Evolutionary conservation across 2,113 vertebrate genomes (phyloP).

Genomic region (Campylomormyrus tamandua): DNA sequence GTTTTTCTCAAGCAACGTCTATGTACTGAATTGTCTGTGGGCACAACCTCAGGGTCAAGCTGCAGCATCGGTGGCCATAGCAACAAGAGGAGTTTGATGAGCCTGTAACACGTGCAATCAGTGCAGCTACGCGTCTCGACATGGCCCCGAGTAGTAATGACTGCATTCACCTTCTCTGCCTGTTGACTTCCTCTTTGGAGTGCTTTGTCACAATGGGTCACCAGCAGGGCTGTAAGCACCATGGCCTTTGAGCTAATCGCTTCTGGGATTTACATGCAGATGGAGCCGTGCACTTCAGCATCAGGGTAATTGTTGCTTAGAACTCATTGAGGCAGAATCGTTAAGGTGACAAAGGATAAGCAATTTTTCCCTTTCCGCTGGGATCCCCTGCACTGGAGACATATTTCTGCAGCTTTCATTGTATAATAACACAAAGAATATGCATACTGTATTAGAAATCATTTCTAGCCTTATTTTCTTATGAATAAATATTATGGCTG

Average conservation of each 20-base stretch:
- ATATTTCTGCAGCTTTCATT: neutral
- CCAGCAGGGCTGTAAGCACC: neutral
- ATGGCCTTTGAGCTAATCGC: constrained; percentile 7
- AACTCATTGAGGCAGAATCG: neutral
- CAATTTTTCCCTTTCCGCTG: neutral
- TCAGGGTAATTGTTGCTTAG: neutral
- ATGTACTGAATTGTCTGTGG: neutral
- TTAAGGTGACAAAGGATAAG: neutral
- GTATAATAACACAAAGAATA: neutral
- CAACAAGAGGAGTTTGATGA: neutral
- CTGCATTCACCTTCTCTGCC: neutral
- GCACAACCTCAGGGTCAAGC: neutral
- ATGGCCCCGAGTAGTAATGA: neutral
- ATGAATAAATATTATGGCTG: constrained; percentile 11
- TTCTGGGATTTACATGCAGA: constrained; percentile 9
- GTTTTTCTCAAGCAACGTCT: neutral
- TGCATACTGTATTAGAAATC: neutral
- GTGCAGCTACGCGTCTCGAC: neutral
- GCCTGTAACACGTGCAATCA: neutral
- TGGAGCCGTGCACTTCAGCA: neutral
- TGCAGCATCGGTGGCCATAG: neutral
- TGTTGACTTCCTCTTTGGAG: neutral
- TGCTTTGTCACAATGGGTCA: neutral
- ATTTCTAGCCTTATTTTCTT: constrained; percentile 19
- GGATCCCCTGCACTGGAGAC: neutral